Evolutionary conservation across 2,888 invertebrate genomes (phyloP).

Genomic region (Meta bourneti): DNA sequence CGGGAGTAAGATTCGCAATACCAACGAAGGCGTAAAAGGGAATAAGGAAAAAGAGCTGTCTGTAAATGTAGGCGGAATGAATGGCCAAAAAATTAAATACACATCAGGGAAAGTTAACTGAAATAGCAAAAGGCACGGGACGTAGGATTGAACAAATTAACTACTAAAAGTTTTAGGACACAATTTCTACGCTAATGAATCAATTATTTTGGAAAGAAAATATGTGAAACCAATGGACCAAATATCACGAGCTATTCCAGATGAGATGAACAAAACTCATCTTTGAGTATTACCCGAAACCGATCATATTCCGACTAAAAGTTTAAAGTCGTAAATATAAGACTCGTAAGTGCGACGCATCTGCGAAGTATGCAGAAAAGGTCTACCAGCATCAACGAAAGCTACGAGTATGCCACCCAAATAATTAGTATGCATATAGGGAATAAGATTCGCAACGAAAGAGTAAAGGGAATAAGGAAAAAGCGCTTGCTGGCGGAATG

Average conservation of each 20-base stretch:
- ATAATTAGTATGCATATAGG: constrained; percentile 16
- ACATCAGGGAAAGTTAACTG: not conserved
- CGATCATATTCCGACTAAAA: too few relatives aligned
- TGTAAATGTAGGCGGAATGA: not conserved
- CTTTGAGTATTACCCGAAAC: too few relatives aligned
- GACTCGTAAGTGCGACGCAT: too few relatives aligned
- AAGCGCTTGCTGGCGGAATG: not conserved
- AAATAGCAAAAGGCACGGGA: not conserved
- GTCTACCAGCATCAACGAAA: not conserved
- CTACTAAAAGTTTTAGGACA: too few relatives aligned
- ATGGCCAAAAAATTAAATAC: constrained; percentile 3
- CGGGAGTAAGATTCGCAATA: not conserved
- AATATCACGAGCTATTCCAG: too few relatives aligned
- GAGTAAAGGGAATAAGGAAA: not conserved
- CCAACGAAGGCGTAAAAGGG: not conserved
- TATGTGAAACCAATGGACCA: too few relatives aligned
- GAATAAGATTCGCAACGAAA: not conserved
- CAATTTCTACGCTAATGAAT: too few relatives aligned
- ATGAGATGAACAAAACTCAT: too few relatives aligned
- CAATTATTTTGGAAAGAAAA: too few relatives aligned
- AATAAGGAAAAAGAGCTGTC: not conserved
- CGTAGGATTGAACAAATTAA: not conserved
- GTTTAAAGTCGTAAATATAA: too few relatives aligned
- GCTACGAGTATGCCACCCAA: not conserved
- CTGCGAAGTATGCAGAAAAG: too few relatives aligned